These are phyloP conservation scores for Buathra laborator DNA, from an alignment of 2,888 invertebrate genomes.

Conservation along the genomic window DNA sequence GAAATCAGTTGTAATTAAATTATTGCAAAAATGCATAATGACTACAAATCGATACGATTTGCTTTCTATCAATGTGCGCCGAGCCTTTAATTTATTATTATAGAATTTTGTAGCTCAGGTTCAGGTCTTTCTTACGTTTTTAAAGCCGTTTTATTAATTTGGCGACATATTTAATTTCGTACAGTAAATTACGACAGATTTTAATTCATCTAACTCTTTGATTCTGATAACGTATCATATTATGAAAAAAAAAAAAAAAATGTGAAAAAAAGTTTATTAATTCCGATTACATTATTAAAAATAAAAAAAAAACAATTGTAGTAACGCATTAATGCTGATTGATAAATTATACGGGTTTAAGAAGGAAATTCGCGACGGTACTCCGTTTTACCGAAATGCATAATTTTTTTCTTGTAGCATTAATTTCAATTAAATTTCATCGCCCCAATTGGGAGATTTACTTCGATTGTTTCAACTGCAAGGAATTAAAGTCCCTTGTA, in stretches of 20 bases:
- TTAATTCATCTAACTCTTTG: not conserved
- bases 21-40: slow-evolving; percentile 33
- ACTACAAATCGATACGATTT: slow-evolving; percentile 7
- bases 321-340: not conserved
- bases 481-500: not conserved
- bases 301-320: not conserved
- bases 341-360: not conserved
- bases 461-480: not conserved
- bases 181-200: not conserved
- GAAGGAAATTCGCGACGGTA: slow-evolving; percentile 33
- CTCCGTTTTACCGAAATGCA: slow-evolving; percentile 12
- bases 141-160: not conserved
- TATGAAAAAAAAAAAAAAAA: no score
- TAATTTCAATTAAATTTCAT: not conserved
- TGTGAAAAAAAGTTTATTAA: no score
- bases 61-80: not conserved
- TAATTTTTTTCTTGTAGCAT: not conserved
- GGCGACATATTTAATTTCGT: not conserved
- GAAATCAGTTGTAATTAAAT: slow-evolving; percentile 33
- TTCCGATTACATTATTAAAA: not conserved
- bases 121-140: slow-evolving; percentile 1
- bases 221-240: no score
- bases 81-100: not conserved
- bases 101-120: not conserved
- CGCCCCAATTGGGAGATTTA: not conserved